Evolutionary conservation across 2,113 vertebrate genomes (phyloP).

Genomic region (Baryphthengus martii): DNA sequence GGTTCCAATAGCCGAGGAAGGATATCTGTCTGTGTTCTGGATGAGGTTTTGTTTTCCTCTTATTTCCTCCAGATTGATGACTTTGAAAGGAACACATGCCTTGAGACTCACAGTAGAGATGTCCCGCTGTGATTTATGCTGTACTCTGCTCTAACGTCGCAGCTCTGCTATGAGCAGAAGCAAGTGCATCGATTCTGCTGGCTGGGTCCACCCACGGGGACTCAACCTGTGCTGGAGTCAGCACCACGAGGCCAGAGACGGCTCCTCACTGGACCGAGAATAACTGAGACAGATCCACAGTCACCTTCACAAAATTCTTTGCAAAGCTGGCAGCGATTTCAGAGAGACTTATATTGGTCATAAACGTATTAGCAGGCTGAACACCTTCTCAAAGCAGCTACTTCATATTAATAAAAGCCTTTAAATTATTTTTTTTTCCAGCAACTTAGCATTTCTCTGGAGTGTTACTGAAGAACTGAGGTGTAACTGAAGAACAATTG

Average conservation of each 20-base stretch:
- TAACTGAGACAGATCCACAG: not conserved
- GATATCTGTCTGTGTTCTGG: not conserved
- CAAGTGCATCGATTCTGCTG: accelerated
- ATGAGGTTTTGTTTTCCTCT: not conserved
- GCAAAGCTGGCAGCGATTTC: accelerated
- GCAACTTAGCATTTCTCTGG: not conserved
- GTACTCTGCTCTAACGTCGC: not conserved
- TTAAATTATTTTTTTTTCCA: not conserved
- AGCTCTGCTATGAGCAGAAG: not conserved
- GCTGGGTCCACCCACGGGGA: not conserved
- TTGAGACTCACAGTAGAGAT: not conserved
- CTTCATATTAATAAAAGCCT: slow-evolving; percentile 35
- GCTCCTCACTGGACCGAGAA: not conserved
- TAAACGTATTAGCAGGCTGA: not conserved
- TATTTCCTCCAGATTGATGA: not conserved
- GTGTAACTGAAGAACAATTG: slow-evolving; percentile 25
- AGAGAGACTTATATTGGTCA: not conserved
- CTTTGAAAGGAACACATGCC: not conserved
- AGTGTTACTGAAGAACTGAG: not conserved
- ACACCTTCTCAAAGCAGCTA: slow-evolving; percentile 52
- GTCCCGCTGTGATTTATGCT: not conserved
- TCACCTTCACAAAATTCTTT: not conserved
- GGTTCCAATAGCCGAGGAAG: not conserved
- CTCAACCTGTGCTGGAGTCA: not conserved
- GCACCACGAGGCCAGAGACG: not conserved